Evolutionary conservation across 2,888 invertebrate genomes (phyloP), one percentile per base, ranked within the genome.

Genomic region (Abrostola tripartita): DNA sequence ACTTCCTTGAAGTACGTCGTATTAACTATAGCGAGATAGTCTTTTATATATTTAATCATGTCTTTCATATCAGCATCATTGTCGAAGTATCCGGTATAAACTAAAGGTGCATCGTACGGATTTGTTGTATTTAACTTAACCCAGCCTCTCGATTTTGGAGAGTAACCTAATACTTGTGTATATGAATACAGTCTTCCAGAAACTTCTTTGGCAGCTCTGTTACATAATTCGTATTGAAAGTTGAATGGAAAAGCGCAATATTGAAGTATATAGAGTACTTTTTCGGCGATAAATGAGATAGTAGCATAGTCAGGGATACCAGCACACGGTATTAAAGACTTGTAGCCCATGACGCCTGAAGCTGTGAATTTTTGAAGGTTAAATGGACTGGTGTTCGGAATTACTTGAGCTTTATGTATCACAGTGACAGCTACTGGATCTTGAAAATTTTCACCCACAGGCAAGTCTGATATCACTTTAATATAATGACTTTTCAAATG

Each of bases 381-480:
- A 24, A 35, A 64, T 49, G 57, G 52, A 10, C 56, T 57, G 1
- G 35, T 56, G 0, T 47, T 36, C 6, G 9, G 0, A 5, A 53
- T 9, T 38, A 50, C 9, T 50, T 44, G 65, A 0, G 50, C 52
- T 6, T 7, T 38, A 44, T 42, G 50, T 24, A 66, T 44, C 9
- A 66, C 38, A 1, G 53, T 65, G 4, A 66, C 64, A 5, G 5
- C 6, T 49, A 42, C 37, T 11, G 52, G 65, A 12, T 67, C 42
- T 12, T 71, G 54, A 6, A 61, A 53, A 73, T 93, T 92, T 36
- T 81, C 65, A 0, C 93, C 93, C 0, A 94, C 93, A 0, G 89
- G 85, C 5, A 88, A 77, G 60, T 93, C 85, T n/a, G 82, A 70
- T 6, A 91, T 62, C 0, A 90, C 77, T 0, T 78, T 52, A 5